A percentile compares a stretch with the other conserved stretches of the same genome.
phyloP scores from a whole-genome alignment of 2,888 invertebrate genomes.

The Agrotis segetum region DNA sequence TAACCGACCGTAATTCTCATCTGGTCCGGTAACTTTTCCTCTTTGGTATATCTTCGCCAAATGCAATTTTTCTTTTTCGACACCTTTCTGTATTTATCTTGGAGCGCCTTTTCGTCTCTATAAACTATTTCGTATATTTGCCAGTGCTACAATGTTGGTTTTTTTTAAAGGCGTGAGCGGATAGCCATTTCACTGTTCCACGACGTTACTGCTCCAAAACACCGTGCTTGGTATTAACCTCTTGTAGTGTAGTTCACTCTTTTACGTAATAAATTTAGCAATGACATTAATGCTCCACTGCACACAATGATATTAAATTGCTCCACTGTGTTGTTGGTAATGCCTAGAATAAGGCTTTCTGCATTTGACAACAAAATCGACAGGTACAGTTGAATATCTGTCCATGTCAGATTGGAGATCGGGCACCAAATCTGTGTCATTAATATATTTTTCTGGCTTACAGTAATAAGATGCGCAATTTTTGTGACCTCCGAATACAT shows the following conservation, averaged over 20 bases:
- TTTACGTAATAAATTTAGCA: neutral
- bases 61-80: neutral
- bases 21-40: conserved; percentile 3
- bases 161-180: neutral
- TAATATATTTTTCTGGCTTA: neutral
- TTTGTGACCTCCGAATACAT: neutral
- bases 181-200: neutral
- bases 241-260: neutral
- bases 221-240: neutral
- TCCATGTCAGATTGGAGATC: neutral
- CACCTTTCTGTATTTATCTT: neutral
- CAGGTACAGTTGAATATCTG: neutral
- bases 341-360: neutral
- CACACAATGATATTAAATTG: conserved; percentile 10
- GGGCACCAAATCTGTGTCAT: neutral
- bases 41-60: neutral
- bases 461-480: neutral
- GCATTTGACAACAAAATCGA: neutral
- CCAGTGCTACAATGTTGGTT: neutral
- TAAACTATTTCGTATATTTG: neutral
- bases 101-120: neutral
- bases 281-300: too few species aligned
- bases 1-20: neutral
- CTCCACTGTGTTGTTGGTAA: neutral
- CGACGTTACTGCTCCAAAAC: neutral